A percentile compares a stretch with the other conserved stretches of the same genome.
Evolutionary conservation across 1,140 invertebrate species (phyloP).

Genomic region (Oedothorax gibbosus): DNA sequence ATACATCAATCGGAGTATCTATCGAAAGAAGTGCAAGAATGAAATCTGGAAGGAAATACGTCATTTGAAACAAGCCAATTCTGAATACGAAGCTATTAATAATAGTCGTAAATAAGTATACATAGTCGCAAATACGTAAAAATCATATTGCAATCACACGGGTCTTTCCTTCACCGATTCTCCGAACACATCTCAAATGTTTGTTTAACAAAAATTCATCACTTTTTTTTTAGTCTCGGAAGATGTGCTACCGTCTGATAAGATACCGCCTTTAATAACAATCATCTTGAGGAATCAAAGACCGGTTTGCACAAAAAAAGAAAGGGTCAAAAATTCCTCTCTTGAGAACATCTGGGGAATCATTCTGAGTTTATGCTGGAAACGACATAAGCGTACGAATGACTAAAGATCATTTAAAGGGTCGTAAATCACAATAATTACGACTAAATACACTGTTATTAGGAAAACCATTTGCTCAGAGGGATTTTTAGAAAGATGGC

Average conservation of each 20-base stretch:
- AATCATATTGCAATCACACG: too few relatives aligned
- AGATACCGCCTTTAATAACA: neutral
- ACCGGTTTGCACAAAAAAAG: neutral
- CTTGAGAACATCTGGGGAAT: neutral
- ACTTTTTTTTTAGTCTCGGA: neutral
- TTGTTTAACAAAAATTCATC: too few relatives aligned
- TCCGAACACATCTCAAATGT: too few relatives aligned
- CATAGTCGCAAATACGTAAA: too few relatives aligned
- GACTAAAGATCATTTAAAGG: constrained; percentile 10
- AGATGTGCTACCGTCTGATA: constrained; percentile 24
- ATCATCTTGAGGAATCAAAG: neutral
- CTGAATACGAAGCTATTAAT: too few relatives aligned
- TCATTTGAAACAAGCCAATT: too few relatives aligned
- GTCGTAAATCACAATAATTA: constrained; percentile 42
- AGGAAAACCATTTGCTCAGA: neutral
- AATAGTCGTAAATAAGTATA: too few relatives aligned
- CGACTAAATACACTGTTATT: constrained; percentile 20
- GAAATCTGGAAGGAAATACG: too few relatives aligned
- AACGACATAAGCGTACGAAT: constrained; percentile 4
- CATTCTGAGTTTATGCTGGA: constrained; percentile 5
- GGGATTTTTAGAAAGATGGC: too few relatives aligned
- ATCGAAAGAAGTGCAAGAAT: too few relatives aligned
- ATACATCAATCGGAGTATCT: too few relatives aligned
- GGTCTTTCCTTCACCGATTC: too few relatives aligned
- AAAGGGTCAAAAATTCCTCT: constrained; percentile 18